Evolutionary conservation across 2,113 vertebrate species (phyloP).

Genomic region (Oreochromis tanganicae): DNA sequence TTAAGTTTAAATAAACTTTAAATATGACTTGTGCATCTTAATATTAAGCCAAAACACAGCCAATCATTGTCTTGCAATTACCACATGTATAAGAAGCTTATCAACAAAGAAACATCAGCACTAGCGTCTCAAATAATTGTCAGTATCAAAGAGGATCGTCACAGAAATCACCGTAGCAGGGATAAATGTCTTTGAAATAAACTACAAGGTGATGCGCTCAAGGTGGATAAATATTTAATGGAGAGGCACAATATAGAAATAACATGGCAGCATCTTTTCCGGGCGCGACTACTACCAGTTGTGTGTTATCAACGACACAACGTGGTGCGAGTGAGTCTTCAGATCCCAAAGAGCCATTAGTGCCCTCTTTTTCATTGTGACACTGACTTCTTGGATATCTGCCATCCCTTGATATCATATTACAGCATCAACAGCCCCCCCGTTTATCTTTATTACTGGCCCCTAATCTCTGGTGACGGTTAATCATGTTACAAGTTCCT

Average conservation of each 20-base stretch:
- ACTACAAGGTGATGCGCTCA: neutral
- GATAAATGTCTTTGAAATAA: neutral
- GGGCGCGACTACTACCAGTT: neutral
- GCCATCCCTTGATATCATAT: constrained; percentile 60
- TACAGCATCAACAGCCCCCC: constrained; percentile 47
- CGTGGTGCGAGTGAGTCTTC: constrained; percentile 28
- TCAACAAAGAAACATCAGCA: neutral
- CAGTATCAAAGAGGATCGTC: neutral
- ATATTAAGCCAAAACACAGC: neutral
- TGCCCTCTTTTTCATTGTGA: constrained; percentile 51
- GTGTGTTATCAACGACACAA: constrained; percentile 36
- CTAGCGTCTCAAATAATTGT: neutral
- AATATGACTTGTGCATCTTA: neutral
- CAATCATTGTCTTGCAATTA: neutral
- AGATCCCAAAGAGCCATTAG: constrained; percentile 54
- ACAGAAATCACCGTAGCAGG: neutral
- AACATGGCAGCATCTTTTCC: neutral
- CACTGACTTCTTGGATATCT: constrained; percentile 59
- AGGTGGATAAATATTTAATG: constrained; percentile 14
- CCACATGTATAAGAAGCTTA: neutral
- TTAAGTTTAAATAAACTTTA: neutral
- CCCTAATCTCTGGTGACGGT: constrained; percentile 56
- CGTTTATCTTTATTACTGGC: constrained; percentile 61
- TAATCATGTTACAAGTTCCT: constrained; percentile 55
- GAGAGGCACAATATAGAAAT: neutral